A percentile compares a stretch with the other conserved stretches of the same genome.
phyloP scores from a whole-genome alignment of 2,797 vertebrate genomes.

The Gila robusta region DNA sequence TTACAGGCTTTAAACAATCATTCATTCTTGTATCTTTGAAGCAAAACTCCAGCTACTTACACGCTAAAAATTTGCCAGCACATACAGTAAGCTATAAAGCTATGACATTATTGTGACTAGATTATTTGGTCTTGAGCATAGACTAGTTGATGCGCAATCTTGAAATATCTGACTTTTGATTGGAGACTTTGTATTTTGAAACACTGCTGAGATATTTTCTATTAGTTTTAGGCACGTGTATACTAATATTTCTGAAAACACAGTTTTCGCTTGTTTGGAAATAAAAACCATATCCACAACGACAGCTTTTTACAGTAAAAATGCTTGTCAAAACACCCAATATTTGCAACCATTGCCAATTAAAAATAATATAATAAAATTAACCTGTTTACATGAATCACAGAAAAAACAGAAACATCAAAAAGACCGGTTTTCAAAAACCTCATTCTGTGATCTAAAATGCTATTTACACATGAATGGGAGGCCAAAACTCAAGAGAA shows the following conservation, averaged over 20 bases:
- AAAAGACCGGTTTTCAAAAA: not conserved
- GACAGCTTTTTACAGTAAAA: not conserved
- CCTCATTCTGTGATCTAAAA: not conserved
- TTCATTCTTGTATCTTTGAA: slow-evolving; percentile 1
- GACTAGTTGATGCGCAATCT: not conserved
- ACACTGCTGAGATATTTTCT: not conserved
- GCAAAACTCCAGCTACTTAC: not conserved
- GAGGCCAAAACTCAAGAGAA: not conserved
- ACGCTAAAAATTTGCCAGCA: not conserved
- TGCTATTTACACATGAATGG: not conserved
- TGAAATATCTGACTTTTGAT: not conserved
- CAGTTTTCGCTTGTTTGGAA: not conserved
- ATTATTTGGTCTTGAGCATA: not conserved
- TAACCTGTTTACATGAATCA: not conserved
- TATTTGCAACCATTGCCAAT: not conserved
- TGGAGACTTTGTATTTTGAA: not conserved
- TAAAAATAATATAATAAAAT: not conserved
- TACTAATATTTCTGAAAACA: not conserved
- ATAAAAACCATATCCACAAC: too few relatives aligned
- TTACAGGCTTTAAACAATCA: not conserved
- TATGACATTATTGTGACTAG: not conserved
- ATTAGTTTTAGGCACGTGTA: too few relatives aligned
- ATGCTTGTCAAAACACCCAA: not conserved
- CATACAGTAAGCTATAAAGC: not conserved
- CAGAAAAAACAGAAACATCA: not conserved